These are phyloP conservation scores for Myzus persicae DNA, from an alignment of 1,140 invertebrate genomes.

Conservation along the genomic window DNA sequence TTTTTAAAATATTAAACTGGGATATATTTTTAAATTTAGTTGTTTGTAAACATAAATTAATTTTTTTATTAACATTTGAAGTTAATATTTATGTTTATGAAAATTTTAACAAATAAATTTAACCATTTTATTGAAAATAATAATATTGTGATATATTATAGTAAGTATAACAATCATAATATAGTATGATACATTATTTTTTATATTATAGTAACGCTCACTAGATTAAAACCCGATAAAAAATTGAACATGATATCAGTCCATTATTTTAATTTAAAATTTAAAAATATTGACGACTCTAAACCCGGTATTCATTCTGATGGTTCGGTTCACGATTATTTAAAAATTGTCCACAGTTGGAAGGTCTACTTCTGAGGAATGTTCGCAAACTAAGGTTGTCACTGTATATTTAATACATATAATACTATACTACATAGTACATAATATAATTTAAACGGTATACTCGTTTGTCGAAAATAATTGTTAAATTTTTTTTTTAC, in stretches of 20 bases:
- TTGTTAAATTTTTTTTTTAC: not conserved
- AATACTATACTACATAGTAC: not conserved
- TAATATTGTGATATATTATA: no score
- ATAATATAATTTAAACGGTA: constrained; percentile 4
- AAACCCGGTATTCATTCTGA: not conserved
- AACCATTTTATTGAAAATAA: not conserved
- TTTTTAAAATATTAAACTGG: no score
- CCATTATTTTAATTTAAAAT: no score
- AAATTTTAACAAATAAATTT: not conserved
- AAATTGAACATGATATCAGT: no score
- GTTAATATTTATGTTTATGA: no score
- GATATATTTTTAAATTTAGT: not conserved
- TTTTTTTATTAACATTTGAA: no score
- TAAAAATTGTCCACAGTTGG: not conserved
- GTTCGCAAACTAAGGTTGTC: not conserved
- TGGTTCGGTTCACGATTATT: not conserved
- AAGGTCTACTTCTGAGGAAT: not conserved
- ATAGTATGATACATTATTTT: no score
- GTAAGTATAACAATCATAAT: no score
- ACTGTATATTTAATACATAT: not conserved
- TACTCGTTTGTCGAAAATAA: not conserved
- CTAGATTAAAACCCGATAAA: no score
- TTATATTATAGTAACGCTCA: no score
- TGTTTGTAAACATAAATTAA: not conserved
- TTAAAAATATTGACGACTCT: not conserved